These are phyloP conservation scores for Eupeodes corollae DNA, from an alignment of 1,140 invertebrate species.

Conservation along the genomic window DNA sequence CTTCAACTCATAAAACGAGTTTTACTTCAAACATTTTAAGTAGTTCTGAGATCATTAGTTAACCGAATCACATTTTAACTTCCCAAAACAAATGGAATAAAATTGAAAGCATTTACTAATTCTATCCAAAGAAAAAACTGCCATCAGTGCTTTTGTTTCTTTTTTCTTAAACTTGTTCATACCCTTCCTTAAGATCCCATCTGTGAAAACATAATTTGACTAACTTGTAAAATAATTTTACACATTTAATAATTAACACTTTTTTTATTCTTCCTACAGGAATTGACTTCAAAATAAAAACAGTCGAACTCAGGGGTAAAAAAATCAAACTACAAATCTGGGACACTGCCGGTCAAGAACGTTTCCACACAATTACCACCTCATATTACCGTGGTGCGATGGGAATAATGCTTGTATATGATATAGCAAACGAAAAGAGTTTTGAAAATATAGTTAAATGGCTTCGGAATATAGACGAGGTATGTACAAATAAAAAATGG, in stretches of 20 bases:
- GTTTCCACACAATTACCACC: constrained; percentile 95
- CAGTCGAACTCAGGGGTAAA: constrained; percentile 91
- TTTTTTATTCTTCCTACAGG: constrained; percentile 49
- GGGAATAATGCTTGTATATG: constrained; percentile 98
- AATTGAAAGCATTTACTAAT: no score
- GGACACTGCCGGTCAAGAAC: constrained; percentile 75
- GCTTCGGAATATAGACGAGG: constrained; percentile 95
- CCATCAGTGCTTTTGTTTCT: background rate
- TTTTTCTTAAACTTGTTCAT: background rate
- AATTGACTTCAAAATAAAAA: constrained; percentile 98
- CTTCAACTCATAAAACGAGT: no score
- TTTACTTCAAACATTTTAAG: no score
- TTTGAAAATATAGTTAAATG: constrained; percentile 99
- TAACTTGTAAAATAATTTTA: no score
- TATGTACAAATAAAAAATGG: constrained; percentile 26
- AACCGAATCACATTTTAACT: no score
- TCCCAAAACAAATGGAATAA: no score
- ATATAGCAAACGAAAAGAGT: constrained; percentile 95
- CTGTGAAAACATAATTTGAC: no score
- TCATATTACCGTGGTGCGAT: constrained; percentile 96
- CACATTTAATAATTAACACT: background rate
- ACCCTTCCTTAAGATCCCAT: no score
- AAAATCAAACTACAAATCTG: constrained; percentile 99
- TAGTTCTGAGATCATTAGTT: no score
- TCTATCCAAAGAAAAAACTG: background rate